Conservation (phyloP, 2,113 vertebrate species). For the Engystomops pustulosus region DNA sequence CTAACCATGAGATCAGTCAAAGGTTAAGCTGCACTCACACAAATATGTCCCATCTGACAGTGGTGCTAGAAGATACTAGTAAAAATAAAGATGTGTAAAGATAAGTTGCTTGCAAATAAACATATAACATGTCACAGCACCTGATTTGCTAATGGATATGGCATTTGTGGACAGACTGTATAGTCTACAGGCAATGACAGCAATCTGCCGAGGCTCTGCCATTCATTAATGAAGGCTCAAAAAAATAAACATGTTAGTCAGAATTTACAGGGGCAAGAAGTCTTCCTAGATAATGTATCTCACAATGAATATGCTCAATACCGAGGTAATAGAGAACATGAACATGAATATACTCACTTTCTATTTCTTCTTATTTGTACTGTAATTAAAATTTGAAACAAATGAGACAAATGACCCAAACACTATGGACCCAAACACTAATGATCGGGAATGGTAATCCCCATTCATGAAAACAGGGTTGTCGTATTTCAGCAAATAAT, state of each 20-base stretch:
- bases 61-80: neutral
- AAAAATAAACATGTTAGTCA: slow-evolving; percentile 26
- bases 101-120: slow-evolving; percentile 37
- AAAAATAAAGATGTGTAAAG: slow-evolving; percentile 35
- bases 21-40: slow-evolving; percentile 38
- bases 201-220: neutral
- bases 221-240: neutral
- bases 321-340: too few relatives aligned
- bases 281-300: neutral
- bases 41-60: slow-evolving; percentile 42
- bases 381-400: too few relatives aligned
- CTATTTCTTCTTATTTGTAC: too few relatives aligned
- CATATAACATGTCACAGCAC: slow-evolving; percentile 28
- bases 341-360: too few relatives aligned
- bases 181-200: slow-evolving; percentile 26
- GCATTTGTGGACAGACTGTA: slow-evolving; percentile 31
- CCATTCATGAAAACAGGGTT: too few relatives aligned
- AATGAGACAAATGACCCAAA: too few relatives aligned
- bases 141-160: slow-evolving; percentile 40
- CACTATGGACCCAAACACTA: too few relatives aligned
- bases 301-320: too few relatives aligned
- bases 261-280: neutral
- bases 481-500: too few relatives aligned
- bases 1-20: slow-evolving; percentile 30
- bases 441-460: too few relatives aligned